These are phyloP conservation scores for Agrochola macilenta DNA, from an alignment of 2,888 invertebrate species.

Conservation along the genomic window DNA sequence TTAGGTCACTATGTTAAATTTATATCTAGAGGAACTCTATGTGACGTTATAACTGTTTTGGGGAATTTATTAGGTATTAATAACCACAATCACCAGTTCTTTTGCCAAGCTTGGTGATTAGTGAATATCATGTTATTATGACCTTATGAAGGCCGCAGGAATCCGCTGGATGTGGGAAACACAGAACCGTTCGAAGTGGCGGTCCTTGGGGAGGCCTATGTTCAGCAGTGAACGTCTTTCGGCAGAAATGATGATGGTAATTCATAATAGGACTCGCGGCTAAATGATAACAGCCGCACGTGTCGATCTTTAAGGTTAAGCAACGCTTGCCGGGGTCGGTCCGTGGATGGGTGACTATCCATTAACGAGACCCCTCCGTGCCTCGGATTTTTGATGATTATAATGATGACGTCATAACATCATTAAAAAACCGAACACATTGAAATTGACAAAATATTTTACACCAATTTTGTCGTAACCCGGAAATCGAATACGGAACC, in stretches of 20 bases:
- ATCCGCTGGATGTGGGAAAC: no score
- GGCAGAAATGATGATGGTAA: no score
- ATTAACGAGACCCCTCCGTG: not conserved
- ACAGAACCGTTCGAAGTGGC: no score
- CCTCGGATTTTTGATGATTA: not conserved
- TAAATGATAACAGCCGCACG: not conserved
- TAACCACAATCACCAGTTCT: not conserved
- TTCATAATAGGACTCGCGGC: not conserved
- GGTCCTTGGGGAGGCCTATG: no score
- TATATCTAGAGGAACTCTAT: not conserved
- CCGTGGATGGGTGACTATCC: not conserved
- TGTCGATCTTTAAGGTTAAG: not conserved
- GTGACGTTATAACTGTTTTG: not conserved
- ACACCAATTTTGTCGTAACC: not conserved
- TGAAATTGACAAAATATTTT: fast-evolving
- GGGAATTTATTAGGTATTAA: no score
- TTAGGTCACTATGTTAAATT: conserved; percentile 36
- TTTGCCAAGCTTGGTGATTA: not conserved
- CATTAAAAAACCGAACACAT: not conserved
- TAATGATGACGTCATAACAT: not conserved
- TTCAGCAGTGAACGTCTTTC: no score
- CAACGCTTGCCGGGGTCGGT: not conserved
- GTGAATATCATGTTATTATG: no score
- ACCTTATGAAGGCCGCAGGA: no score
- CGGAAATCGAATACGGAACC: conserved; percentile 47